A percentile compares a stretch with the other conserved stretches of the same genome.
Conservation (phyloP, 2,888 invertebrate species). For the Malthinus flaveolus region DNA sequence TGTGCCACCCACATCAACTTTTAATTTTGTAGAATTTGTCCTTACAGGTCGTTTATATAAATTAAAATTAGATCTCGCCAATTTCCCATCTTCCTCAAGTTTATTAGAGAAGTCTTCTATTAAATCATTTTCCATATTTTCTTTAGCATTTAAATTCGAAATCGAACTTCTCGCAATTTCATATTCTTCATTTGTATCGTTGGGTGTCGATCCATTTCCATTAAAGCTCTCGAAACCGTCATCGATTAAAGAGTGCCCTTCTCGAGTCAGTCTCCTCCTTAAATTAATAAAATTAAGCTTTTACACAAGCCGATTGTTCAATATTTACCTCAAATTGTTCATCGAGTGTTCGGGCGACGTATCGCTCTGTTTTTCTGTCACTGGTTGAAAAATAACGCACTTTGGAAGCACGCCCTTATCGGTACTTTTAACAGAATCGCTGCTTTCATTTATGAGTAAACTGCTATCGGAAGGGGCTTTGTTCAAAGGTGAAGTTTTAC, state of each 20-base stretch:
- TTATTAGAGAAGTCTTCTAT: conserved; percentile 8
- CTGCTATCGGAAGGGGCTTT: conserved; percentile 9
- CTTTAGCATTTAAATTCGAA: conserved; percentile 12
- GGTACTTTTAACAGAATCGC: conserved; percentile 15
- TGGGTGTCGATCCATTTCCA: conserved; percentile 72
- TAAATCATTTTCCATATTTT: conserved; percentile 19
- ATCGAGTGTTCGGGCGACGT: not conserved
- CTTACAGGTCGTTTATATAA: not conserved
- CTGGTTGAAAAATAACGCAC: conserved; percentile 17
- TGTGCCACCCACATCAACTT: conserved; percentile 8
- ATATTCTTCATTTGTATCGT: conserved; percentile 35
- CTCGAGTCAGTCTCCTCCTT: not conserved
- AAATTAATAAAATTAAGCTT: not conserved
- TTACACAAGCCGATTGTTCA: not conserved
- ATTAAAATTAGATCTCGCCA: not conserved
- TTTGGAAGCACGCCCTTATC: conserved; percentile 6
- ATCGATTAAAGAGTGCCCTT: conserved; percentile 60
- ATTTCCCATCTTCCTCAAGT: not conserved
- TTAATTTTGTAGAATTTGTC: conserved; percentile 8
- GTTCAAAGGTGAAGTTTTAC: not conserved
- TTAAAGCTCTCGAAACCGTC: conserved; percentile 87
- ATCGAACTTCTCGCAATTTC: conserved; percentile 12
- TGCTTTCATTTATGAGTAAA: conserved; percentile 12
- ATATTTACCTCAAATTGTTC: not conserved
- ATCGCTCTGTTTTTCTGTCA: conserved; percentile 3